Conservation (phyloP, 2,888 invertebrate genomes). For the Hyppa rectilinea region DNA sequence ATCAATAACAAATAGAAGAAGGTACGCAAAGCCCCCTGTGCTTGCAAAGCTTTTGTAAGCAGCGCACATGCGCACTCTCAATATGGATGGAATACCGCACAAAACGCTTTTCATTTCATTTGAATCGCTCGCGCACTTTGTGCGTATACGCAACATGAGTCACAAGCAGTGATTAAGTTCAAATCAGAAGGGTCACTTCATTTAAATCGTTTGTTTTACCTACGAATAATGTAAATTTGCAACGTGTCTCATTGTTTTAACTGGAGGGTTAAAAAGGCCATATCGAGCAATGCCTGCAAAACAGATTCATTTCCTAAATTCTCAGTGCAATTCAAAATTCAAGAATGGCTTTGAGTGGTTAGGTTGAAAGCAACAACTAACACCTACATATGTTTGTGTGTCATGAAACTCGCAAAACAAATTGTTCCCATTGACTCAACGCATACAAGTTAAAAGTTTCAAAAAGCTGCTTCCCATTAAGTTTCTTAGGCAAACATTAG, state of each 20-base stretch:
- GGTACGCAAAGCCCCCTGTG: constrained; percentile 79
- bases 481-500: constrained; percentile 13
- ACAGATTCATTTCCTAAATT: too few relatives aligned
- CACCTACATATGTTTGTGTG: neutral
- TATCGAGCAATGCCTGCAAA: too few relatives aligned
- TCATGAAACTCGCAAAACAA: neutral
- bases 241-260: neutral
- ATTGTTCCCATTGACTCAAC: neutral
- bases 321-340: neutral
- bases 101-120: constrained; percentile 90
- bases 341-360: neutral
- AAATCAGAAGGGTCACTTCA: constrained; percentile 51
- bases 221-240: neutral
- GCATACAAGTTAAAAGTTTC: too few relatives aligned
- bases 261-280: too few relatives aligned
- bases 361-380: neutral
- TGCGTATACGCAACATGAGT: constrained; percentile 79
- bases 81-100: constrained; percentile 81
- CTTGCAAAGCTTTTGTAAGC: constrained; percentile 79
- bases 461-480: neutral
- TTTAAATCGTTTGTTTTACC: constrained; percentile 22
- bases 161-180: constrained; percentile 58
- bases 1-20: constrained; percentile 82
- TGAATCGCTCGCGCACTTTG: constrained; percentile 82
- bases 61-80: constrained; percentile 86